Evolutionary conservation across 2,888 invertebrate species (phyloP).

Genomic region (Zhuqinia jingwanae): DNA sequence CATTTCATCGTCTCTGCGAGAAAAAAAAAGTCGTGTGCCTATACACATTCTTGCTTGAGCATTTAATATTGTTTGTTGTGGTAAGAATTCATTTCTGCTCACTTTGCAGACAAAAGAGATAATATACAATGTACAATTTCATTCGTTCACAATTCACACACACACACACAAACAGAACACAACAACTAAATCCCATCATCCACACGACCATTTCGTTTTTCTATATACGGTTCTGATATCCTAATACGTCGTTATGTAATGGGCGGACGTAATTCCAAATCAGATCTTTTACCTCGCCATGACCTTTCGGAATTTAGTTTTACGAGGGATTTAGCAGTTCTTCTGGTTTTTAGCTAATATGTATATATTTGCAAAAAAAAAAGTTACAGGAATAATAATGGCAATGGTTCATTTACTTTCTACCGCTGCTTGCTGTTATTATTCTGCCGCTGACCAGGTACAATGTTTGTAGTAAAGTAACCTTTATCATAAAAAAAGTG

Average conservation of each 20-base stretch:
- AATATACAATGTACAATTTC: constrained; percentile 19
- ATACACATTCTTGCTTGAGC: constrained; percentile 2
- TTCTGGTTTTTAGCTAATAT: constrained; percentile 68
- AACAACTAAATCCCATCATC: constrained; percentile 66
- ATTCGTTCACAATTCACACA: not conserved
- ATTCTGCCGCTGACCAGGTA: constrained; percentile 61
- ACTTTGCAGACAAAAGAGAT: constrained; percentile 20
- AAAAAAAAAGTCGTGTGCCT: constrained; percentile 48
- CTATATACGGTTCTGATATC: constrained; percentile 78
- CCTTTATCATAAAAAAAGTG: not conserved
- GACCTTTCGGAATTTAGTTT: constrained; percentile 78
- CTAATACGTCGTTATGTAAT: constrained; percentile 78
- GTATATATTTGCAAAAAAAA: constrained; percentile 14
- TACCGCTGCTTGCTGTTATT: not conserved
- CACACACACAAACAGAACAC: too few species aligned
- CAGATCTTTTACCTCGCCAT: constrained; percentile 76
- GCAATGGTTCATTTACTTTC: constrained; percentile 55
- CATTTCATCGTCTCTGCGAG: not conserved
- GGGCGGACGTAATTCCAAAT: constrained; percentile 77
- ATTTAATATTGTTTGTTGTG: constrained; percentile 56
- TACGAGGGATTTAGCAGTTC: constrained; percentile 69
- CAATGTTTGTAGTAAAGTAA: constrained; percentile 46
- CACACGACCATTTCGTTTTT: constrained; percentile 74
- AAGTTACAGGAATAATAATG: constrained; percentile 54
- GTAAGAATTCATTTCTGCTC: constrained; percentile 56